Conservation (phyloP, 2,113 vertebrate genomes). For the Tricholaema leucomelas region DNA sequence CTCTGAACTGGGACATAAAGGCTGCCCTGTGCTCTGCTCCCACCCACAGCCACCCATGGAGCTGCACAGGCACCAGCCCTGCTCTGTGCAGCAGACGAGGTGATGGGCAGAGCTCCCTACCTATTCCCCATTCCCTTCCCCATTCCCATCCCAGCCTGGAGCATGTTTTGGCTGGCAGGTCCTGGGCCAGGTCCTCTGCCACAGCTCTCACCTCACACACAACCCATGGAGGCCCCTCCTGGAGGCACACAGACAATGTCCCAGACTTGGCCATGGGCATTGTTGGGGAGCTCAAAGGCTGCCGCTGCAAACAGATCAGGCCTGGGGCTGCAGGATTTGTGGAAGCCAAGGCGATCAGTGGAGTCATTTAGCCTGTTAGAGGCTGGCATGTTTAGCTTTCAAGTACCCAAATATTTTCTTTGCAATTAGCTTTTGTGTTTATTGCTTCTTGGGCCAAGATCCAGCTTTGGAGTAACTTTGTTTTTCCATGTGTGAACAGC, state of each 20-base stretch:
- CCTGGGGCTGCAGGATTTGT: neutral
- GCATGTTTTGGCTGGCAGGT: constrained; percentile 8
- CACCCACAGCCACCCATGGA: neutral
- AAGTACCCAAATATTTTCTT: constrained; percentile 34
- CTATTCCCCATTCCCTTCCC: neutral
- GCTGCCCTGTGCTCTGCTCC: neutral
- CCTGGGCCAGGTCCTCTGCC: neutral
- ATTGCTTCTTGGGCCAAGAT: neutral
- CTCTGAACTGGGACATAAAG: neutral
- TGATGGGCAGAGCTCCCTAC: neutral
- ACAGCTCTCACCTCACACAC: neutral
- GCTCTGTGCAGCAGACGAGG: neutral
- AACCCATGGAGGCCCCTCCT: neutral
- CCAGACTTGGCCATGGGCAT: neutral
- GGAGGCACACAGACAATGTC: neutral
- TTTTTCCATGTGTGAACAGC: neutral
- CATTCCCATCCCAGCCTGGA: neutral
- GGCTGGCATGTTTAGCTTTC: constrained; percentile 3
- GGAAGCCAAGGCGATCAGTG: neutral
- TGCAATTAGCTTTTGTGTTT: constrained; percentile 15
- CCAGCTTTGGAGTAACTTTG: neutral
- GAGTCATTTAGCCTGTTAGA: constrained; percentile 22
- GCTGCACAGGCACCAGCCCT: neutral
- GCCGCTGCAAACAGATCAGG: constrained; percentile 27
- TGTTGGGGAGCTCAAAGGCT: constrained; percentile 11